phyloP scores from a whole-genome alignment of 2,888 invertebrate species.

The Papilio elwesi region DNA sequence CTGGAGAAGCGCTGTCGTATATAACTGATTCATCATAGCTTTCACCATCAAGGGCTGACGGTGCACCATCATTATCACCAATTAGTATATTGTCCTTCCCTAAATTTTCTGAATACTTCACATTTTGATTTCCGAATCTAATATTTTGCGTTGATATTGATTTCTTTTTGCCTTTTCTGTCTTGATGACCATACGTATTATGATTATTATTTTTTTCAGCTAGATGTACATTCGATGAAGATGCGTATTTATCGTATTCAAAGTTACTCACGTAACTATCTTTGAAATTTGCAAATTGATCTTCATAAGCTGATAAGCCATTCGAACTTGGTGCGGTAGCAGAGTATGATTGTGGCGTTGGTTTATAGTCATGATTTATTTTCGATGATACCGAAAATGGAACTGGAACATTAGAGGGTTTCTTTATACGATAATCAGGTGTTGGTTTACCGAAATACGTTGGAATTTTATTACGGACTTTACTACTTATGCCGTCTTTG shows the following conservation, averaged over 20 bases:
- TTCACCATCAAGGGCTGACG: conserved; percentile 59
- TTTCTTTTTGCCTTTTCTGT: conserved; percentile 68
- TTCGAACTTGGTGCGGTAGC: conserved; percentile 49
- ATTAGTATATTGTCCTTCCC: conserved; percentile 55
- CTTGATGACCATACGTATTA: conserved; percentile 49
- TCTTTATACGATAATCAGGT: conserved; percentile 54
- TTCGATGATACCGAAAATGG: conserved; percentile 72
- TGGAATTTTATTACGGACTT: conserved; percentile 55
- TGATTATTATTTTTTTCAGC: conserved; percentile 61
- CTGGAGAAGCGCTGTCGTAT: conserved; percentile 56
- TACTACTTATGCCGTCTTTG: conserved; percentile 60
- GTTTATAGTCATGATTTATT: conserved; percentile 70
- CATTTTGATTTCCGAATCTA: conserved; percentile 71
- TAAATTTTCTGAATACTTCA: conserved; percentile 69
- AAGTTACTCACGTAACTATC: conserved; percentile 66
- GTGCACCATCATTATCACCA: conserved; percentile 52
- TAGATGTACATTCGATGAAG: conserved; percentile 64
- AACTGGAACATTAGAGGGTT: conserved; percentile 59
- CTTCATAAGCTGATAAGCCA: conserved; percentile 62
- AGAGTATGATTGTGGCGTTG: conserved; percentile 56
- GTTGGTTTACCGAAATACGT: conserved; percentile 57
- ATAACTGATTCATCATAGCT: conserved; percentile 56
- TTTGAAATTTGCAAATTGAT: conserved; percentile 64
- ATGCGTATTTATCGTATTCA: conserved; percentile 70
- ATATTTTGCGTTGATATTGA: conserved; percentile 77